These are phyloP conservation scores for Tetragonisca angustula DNA, from an alignment of 2,888 invertebrate species.

Conservation along the genomic window DNA sequence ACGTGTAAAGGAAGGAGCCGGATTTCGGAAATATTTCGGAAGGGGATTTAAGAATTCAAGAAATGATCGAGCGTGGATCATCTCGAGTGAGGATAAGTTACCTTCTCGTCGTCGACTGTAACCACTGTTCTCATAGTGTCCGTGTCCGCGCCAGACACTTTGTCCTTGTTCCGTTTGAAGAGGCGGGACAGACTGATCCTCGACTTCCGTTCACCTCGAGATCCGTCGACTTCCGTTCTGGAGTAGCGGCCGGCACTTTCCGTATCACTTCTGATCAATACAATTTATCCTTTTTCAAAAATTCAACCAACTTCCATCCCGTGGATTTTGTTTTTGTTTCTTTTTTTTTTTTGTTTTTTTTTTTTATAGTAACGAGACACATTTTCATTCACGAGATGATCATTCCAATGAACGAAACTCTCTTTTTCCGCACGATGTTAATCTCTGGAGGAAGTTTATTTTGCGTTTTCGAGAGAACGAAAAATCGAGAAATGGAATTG, in stretches of 20 bases:
- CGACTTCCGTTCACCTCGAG: constrained; percentile 73
- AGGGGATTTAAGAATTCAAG: too few relatives aligned
- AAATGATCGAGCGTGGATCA: neutral
- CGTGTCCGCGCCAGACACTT: constrained; percentile 83
- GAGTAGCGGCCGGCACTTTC: constrained; percentile 86
- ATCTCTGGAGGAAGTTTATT: neutral
- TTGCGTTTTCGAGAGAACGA: neutral
- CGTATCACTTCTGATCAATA: constrained; percentile 87
- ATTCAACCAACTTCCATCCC: too few relatives aligned
- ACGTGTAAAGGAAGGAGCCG: too few relatives aligned
- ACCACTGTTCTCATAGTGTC: constrained; percentile 82
- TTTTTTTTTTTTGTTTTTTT: neutral
- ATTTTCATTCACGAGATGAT: neutral
- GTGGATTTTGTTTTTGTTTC: too few relatives aligned
- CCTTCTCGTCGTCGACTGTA: constrained; percentile 82
- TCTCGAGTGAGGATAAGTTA: constrained; percentile 37
- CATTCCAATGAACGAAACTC: neutral
- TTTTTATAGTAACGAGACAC: neutral
- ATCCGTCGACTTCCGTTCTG: constrained; percentile 80
- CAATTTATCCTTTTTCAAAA: neutral
- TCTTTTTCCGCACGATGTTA: neutral
- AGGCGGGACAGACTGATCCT: constrained; percentile 81
- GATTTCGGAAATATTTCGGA: too few relatives aligned
- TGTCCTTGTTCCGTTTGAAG: constrained; percentile 84
- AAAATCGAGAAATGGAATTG: too few relatives aligned